Base-by-base conservation (phyloP, 2,888 invertebrate species). In the Lordiphosa fenestrarum region DNA sequence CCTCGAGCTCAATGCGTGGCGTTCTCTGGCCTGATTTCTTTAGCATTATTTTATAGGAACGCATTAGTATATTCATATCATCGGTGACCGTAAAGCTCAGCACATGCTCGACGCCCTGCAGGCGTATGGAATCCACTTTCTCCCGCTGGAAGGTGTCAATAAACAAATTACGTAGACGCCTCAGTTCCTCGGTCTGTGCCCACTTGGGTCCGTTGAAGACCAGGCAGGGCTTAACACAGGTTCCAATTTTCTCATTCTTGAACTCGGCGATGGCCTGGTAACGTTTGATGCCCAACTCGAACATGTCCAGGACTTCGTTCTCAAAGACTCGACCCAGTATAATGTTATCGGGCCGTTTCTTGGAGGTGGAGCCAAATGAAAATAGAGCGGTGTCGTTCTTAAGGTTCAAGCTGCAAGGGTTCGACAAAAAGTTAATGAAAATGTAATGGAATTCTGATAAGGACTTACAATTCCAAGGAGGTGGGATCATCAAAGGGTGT, bases 41-140 rank as follows among this genome's bases (percentile, higher is more conserved):
- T 47, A 98, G 88, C 48, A 92, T 84, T 67, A 97, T 93, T 89
- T 95, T 96, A 85, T 93, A 94, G 4, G 94, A 94, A 56, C 98
- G 91, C 73, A 99, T 88, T 65, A 93, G 92, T 64, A 99, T 93
- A 75, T 92, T 93, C 53, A 95, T 94, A 68, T 95, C 95, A 36
- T 92, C 91, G 2, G 93, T 92, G 3, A 95, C 94, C 37, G 97
- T 96, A 86, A 99, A 96, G 88, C 95, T 94, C 21, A 99, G 90
- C 0, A 95, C 95, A 91, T 98, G 97, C 87, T 99, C 98, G 62
- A 99, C 91, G 0, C 99, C 99, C 86, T 97, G 95, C 9, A 99
- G 90, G 62, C 98, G 92, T 44, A 99, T 93, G 42, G 94, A 93
- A 53, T 94, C 93, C 0, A 89, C 87, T 59, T 87, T 88, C 6